Percentiles rank a stretch among this genome's conserved stretches.
Evolutionary conservation across 2,888 invertebrate species (phyloP).

Genomic region (Alentia gelatinosa): DNA sequence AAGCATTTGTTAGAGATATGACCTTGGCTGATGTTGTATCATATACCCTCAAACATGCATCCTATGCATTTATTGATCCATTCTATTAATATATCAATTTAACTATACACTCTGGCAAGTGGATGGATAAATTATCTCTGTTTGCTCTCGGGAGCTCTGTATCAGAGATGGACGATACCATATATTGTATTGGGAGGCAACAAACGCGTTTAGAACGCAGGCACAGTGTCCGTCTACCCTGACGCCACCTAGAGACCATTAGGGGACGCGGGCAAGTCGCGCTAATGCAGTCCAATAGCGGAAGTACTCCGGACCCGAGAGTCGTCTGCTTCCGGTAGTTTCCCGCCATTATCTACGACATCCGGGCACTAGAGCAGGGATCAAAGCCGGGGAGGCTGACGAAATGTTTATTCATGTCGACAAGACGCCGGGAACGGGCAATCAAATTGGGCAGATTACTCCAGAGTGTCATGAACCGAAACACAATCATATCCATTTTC

Average conservation of each 20-base stretch:
- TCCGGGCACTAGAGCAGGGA: slow-evolving; percentile 38
- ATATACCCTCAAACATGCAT: too few relatives aligned
- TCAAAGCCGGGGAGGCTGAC: slow-evolving; percentile 22
- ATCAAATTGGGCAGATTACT: slow-evolving; percentile 8
- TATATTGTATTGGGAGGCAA: too few relatives aligned
- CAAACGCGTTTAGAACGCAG: too few relatives aligned
- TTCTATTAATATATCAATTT: too few relatives aligned
- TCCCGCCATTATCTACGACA: slow-evolving; percentile 40
- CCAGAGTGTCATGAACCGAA: slow-evolving; percentile 23
- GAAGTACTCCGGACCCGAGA: slow-evolving; percentile 42
- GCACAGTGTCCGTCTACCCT: background rate
- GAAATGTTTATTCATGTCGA: slow-evolving; percentile 47
- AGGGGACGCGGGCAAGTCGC: background rate
- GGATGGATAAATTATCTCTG: too few relatives aligned
- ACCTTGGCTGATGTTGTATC: too few relatives aligned
- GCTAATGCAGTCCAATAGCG: background rate
- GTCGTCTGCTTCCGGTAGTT: slow-evolving; percentile 41
- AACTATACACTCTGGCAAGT: too few relatives aligned
- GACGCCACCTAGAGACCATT: background rate
- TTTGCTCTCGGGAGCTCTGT: too few relatives aligned
- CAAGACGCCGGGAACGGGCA: background rate
- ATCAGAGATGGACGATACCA: too few relatives aligned
- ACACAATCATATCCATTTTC: slow-evolving; percentile 34
- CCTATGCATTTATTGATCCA: too few relatives aligned
- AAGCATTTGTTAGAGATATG: too few relatives aligned